These are phyloP conservation scores for Echiichthys vipera DNA, from an alignment of 2,797 vertebrate species.

Conservation along the genomic window DNA sequence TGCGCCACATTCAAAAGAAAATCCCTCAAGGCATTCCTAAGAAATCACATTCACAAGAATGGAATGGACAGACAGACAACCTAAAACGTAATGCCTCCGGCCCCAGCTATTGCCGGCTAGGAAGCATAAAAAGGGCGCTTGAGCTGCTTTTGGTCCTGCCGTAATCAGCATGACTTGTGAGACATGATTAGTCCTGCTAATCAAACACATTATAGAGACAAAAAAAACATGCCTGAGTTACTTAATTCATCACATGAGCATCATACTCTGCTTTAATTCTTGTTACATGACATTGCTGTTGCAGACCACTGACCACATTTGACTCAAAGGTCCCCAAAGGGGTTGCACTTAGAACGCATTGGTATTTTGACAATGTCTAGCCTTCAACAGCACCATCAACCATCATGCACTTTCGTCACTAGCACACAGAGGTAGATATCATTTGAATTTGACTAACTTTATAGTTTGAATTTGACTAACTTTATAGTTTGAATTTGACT, in stretches of 20 bases:
- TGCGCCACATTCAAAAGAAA: too few relatives aligned
- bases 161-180: neutral
- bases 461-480: slow-evolving; percentile 31
- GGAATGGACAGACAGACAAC: too few relatives aligned
- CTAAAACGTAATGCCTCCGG: too few relatives aligned
- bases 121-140: neutral
- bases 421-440: neutral
- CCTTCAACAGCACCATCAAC: neutral
- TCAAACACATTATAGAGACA: neutral
- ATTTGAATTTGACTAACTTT: slow-evolving; percentile 30
- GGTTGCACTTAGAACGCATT: too few relatives aligned
- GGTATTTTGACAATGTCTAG: neutral
- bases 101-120: too few relatives aligned
- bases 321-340: neutral
- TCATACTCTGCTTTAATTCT: neutral
- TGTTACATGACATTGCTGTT: neutral
- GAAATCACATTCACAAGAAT: too few relatives aligned
- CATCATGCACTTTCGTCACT: neutral
- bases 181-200: neutral
- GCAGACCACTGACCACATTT: neutral
- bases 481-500: slow-evolving; percentile 29
- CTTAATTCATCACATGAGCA: neutral
- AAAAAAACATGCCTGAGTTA: neutral
- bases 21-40: too few relatives aligned
- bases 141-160: neutral